Base-by-base conservation (phyloP, 2,797 vertebrate species). In the Centropyge bicolor region DNA sequence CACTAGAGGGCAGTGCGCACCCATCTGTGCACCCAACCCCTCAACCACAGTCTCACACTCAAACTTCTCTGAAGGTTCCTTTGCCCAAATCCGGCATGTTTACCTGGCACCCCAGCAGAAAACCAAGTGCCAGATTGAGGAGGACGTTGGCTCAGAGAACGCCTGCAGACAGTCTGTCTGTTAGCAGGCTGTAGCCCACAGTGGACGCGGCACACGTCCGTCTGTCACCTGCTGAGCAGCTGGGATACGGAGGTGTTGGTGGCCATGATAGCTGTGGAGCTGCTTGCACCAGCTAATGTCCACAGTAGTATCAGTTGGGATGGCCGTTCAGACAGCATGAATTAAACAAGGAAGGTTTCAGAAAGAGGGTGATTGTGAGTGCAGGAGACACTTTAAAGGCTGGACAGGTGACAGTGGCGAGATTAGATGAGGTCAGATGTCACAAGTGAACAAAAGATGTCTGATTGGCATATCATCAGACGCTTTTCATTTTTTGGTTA, bases 1-100 rank as follows among this genome's bases (percentile, higher is more conserved):
- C 91, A 91, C 69, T 67, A 90, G 93, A 82, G 74, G 76, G 80
- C 81, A 89, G 83, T 61, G 41, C 41, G 3, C 12, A 19, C 36
- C 76, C 43, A 63, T 31, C 13, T 35, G 6, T 65, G 0, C 20
- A 6, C 31, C 24, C n/a, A 27, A 14, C 8, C 11, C 41, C 63
- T 59, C 43, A 14, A 8, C 48, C 16, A 5, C 14, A 16, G 45
- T 71, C 52, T 31, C 4, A 8, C 10, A 2, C 22, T 48, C 52
- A 59, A 65, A 82, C 51, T 55, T 80, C 45, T 74, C 56, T 56
- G 61, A 52, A 40, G 46, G 17, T 66, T 62, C 22, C 72, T 83
- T 54, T 77, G 55, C 51, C n/a, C 36, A 60, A 66, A 63, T 35
- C 70, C 59, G 55, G 60, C 66, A 36, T 64, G 22, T 85, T 80